Conservation (phyloP, 2,888 invertebrate species). For the Sisyra terminalis region DNA sequence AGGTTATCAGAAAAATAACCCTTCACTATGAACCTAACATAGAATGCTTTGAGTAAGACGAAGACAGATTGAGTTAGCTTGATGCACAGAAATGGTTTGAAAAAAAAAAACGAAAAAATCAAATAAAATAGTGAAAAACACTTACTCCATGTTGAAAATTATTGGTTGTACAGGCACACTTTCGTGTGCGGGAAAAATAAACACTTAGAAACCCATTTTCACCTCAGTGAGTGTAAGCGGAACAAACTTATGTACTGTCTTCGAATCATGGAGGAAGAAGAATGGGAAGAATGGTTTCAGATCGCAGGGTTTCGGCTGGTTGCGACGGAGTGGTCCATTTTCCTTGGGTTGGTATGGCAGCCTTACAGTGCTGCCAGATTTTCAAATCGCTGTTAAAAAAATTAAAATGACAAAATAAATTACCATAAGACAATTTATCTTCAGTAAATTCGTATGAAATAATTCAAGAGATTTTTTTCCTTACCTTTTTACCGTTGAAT, state of each 20-base stretch:
- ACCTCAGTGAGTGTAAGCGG: slow-evolving; percentile 34
- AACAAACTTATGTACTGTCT: slow-evolving; percentile 20
- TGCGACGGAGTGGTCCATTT: no score
- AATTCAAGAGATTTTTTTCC: no score
- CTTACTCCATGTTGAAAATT: slow-evolving; percentile 48
- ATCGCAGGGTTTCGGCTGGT: no score
- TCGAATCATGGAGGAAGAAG: slow-evolving; percentile 7
- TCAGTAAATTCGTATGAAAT: no score
- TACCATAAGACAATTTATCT: no score
- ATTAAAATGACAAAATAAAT: no score
- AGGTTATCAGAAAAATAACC: background rate
- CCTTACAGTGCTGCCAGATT: no score
- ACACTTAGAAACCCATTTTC: slow-evolving; percentile 62
- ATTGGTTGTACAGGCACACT: slow-evolving; percentile 45
- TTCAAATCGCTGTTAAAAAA: no score
- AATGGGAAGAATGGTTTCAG: no score
- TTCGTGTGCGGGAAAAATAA: slow-evolving; percentile 46
- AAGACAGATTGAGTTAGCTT: background rate
- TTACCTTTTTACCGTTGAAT: no score
- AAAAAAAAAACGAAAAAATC: background rate
- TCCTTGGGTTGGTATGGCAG: no score
- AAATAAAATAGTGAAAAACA: slow-evolving; percentile 18
- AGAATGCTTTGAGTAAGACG: background rate
- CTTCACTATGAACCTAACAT: background rate
- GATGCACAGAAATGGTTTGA: background rate